Base-by-base conservation (phyloP, 92 coral and sea anemone species). In the Isaurus tuberculatus region DNA sequence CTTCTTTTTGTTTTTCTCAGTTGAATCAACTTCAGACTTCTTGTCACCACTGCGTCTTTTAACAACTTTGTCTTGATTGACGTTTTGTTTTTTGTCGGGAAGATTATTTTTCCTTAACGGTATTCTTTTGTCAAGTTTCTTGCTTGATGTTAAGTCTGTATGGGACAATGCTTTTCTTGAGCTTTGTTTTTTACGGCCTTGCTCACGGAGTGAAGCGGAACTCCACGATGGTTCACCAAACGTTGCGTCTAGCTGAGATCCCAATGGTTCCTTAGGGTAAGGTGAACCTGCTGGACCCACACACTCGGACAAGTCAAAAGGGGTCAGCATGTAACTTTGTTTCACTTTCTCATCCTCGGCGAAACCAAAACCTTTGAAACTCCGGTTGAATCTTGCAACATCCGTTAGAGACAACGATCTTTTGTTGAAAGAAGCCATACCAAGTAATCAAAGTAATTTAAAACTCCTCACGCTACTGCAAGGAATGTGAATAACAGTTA, bases 301-400 rank as follows among this genome's bases (percentile, higher is more conserved):
- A 16, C 77, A 71, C 16, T 71, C 77, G 19, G 77, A 71, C 58
- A 71, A 42, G n/a, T 71, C 77, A 42, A 40, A 42, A 9, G 58
- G 33, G 6, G 77, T 42, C 32, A 68, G 2, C 73, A 8, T 33
- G 27, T 5, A 68, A 19, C 73, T 34, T 68, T 68, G 49, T 10
- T 68, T 68, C 73, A 33, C 13, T 5, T 68, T 68, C 29, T 17
- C 55, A 0, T 70, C 55, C 33, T 26, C 26, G 55, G 53, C 3
- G 55, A 25, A 71, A 23, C 53, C 77, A 11, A 20, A n/a, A 37
- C 11, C 27, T 11, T 23, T n/a, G 11, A 20, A 69, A 22, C n/a
- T 69, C 27, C 25, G 51, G 25, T 36, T 36, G 8, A 69, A 69
- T 17, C 16, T 10, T 4, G 19, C 10, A 33, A 69, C 51, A 13